Percentiles rank a stretch among this genome's conserved stretches.
These are phyloP conservation scores for Acinonyx jubatus DNA, from an alignment of 2,113 vertebrate genomes.

Conservation along the genomic window DNA sequence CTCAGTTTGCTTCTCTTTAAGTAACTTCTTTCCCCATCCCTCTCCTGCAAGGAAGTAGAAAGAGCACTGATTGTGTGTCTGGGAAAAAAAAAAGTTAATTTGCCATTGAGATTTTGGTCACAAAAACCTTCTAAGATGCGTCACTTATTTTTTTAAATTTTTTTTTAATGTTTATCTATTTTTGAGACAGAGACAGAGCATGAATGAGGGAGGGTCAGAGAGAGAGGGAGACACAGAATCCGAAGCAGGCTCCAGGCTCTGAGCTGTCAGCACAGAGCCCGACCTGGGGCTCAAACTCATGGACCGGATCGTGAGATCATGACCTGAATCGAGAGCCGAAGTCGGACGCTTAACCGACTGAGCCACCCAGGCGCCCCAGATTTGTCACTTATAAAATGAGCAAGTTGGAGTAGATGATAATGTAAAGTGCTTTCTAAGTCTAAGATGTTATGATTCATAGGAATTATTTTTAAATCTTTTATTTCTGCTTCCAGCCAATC, in stretches of 20 bases:
- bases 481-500: background rate
- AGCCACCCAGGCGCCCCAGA: too few relatives aligned
- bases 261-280: too few relatives aligned
- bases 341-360: too few relatives aligned
- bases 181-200: too few relatives aligned
- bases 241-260: too few relatives aligned
- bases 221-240: too few relatives aligned
- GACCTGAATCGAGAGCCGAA: too few relatives aligned
- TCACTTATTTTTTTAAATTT: background rate
- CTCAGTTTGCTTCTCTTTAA: background rate
- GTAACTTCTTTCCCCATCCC: too few relatives aligned
- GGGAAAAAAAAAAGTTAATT: background rate
- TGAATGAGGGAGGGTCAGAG: too few relatives aligned
- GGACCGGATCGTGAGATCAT: too few relatives aligned
- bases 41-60: background rate
- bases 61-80: background rate
- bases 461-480: background rate
- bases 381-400: background rate
- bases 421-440: background rate
- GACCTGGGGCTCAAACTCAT: too few relatives aligned
- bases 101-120: background rate
- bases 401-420: background rate
- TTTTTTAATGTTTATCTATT: too few relatives aligned
- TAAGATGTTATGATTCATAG: background rate
- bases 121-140: background rate